Evolutionary conservation across 2,888 invertebrate genomes (phyloP), one percentile per base, ranked within the genome.

Genomic region (Pogonocherus hispidulus): DNA sequence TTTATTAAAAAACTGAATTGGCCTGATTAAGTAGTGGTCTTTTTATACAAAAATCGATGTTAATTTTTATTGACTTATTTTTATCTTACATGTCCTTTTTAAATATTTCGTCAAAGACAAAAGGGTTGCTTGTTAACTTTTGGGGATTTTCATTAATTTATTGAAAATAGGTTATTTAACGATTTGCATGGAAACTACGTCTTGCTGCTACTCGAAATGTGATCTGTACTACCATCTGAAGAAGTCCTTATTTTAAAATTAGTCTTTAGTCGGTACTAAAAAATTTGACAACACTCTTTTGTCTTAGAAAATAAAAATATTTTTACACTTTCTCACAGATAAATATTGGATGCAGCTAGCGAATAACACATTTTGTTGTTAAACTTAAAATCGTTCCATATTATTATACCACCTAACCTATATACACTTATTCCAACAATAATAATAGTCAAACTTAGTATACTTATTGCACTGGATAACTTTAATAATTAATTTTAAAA

Each of bases 41-140:
- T 56, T 46, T 73, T 69, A 63, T 73, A 68, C 71, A 70, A 47
- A 70, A 66, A 66, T 64, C 66, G 37, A 51, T 52, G 44, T 37
- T 22, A 46, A 57, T 20, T 27, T 32, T 18, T 32, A 20, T 18
- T n/a, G 5, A 52, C 14, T 8, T 32, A 54, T 35, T 54, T 35
- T 14, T 35, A 22, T 22, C 22, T 51, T 22, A 51, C 8, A 8
- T 27, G 27, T 3, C 8, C 3, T 27, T 5, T 27, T 27, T 27
- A 27, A 41, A 41, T 41, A 14, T 41, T 16, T 16, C 14, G 41
- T 11, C n/a, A 1, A 41, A 41, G 41, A 41, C 41, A 41, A 16
- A 41, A 41, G 41, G 14, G 41, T 41, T 41, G 41, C 16, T n/a
- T 41, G n/a, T n/a, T n/a, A n/a, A n/a, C 27, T 3, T 27, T 27